Conservation (phyloP, 2,888 invertebrate genomes). For the Microctonus aethiopoides region DNA sequence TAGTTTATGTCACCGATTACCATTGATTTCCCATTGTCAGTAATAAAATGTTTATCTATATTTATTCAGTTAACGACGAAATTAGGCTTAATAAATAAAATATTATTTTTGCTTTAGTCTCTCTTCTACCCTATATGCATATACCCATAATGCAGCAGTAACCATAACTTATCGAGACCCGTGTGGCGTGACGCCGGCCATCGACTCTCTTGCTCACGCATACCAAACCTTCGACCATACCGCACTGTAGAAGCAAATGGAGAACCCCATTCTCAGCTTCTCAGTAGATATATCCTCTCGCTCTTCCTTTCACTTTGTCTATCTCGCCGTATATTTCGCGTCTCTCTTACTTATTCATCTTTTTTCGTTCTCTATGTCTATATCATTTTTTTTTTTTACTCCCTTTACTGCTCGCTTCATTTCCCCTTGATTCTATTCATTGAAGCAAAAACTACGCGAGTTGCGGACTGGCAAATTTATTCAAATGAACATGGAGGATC, state of each 20-base stretch:
- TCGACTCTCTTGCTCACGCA: constrained; percentile 60
- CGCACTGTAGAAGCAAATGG: constrained; percentile 13
- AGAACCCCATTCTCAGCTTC: background rate
- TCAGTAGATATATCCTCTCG: constrained; percentile 4
- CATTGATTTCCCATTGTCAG: background rate
- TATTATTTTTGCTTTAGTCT: constrained; percentile 61
- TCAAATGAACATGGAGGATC: constrained; percentile 39
- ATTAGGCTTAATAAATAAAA: constrained; percentile 58
- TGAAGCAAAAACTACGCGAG: constrained; percentile 38
- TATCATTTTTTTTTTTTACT: constrained; percentile 1
- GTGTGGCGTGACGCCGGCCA: constrained; percentile 62
- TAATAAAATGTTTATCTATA: background rate
- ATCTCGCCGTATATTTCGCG: background rate
- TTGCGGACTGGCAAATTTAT: constrained; percentile 38
- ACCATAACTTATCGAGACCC: constrained; percentile 62
- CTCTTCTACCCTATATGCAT: constrained; percentile 7
- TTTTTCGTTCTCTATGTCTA: background rate
- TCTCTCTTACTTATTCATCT: background rate
- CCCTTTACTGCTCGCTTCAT: constrained; percentile 7
- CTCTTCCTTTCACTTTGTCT: background rate
- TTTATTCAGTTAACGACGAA: constrained; percentile 49
- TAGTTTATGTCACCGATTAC: too few species aligned
- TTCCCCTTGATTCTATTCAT: constrained; percentile 37
- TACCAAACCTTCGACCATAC: constrained; percentile 46
- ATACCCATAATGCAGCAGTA: constrained; percentile 49